phyloP scores from a whole-genome alignment of 92 coral and sea anemone species.

The Paragorgia papillata region DNA sequence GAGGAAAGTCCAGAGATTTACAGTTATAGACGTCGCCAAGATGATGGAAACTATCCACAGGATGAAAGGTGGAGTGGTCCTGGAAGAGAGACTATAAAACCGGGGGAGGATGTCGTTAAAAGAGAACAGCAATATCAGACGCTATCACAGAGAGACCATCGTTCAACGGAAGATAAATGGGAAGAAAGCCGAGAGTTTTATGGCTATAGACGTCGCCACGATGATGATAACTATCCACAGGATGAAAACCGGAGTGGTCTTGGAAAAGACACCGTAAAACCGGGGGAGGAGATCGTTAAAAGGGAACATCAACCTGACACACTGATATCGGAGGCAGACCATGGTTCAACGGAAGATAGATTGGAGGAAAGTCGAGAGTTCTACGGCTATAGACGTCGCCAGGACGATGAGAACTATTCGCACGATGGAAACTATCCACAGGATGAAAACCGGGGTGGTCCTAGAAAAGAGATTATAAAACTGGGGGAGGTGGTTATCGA shows the following conservation, averaged over 20 bases:
- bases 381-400: slow-evolving; percentile 29
- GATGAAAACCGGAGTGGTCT: not conserved
- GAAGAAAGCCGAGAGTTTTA: slow-evolving; percentile 34
- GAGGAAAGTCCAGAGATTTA: slow-evolving; percentile 32
- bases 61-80: too few species aligned
- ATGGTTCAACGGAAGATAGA: not conserved
- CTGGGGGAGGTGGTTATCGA: not conserved
- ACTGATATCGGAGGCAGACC: slow-evolving; percentile 1
- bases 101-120: not conserved
- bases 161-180: not conserved
- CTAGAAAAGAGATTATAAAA: not conserved
- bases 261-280: not conserved
- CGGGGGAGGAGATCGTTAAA: not conserved
- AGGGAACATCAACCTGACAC: not conserved
- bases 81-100: not conserved
- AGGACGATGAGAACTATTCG: not conserved
- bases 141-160: not conserved
- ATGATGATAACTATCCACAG: not conserved
- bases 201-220: slow-evolving; percentile 20
- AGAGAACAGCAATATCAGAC: not conserved
- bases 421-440: not conserved
- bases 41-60: slow-evolving; percentile 2
- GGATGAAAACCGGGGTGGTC: not conserved
- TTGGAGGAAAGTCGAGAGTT: slow-evolving; percentile 34
- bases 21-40: slow-evolving; percentile 16